Evolutionary conservation across 92 coral and sea anemone genomes (phyloP), one percentile per base, ranked within the genome.

Genomic region (Epizoanthus scotinus): DNA sequence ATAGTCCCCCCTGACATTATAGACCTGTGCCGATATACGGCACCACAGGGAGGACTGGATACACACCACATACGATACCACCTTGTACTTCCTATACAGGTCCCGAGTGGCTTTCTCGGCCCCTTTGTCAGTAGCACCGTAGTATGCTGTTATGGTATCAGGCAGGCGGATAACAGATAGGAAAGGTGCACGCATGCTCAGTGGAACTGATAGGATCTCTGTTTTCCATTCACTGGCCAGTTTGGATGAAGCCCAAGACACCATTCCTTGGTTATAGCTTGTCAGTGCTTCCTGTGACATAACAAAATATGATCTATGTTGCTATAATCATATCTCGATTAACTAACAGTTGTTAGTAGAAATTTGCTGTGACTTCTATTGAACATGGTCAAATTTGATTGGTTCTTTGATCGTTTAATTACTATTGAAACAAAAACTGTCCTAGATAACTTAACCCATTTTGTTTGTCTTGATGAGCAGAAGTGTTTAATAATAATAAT

Each of bases 181-280:
- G 73, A 63, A 90, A 2, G 97, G 97, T 7, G 97, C 97, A 36
- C 91, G 91, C 94, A 92, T 92, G 65, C 91, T 84, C 50, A 90
- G 90, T 27, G 97, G 91, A 71, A 92, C 67, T 2, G 94, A 88
- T 13, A 92, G 87, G 7, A 87, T 85, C 77, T 92, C 97, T 22
- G 94, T 90, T 24, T 87, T 71, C 97, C 94, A 92, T 50, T 82
- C 87, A 53, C 82, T 62, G 17, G 94, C 94, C 6, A 92, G 82
- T 91, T 85, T 87, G 55, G 83, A 67, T 2, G 92, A 79, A 21
- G 97, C 97, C 97, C 97, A 90, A 20, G 87, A 83, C 34, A 78
- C 73, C 70, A 90, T 91, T 24, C 84, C 80, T 27, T 84, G 88
- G 84, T 83, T 90, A 87, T 92, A 81, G 60, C 82, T 71, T 77